phyloP scores from a whole-genome alignment of 2,113 vertebrate species.

The Misgurnus mizolepis region DNA sequence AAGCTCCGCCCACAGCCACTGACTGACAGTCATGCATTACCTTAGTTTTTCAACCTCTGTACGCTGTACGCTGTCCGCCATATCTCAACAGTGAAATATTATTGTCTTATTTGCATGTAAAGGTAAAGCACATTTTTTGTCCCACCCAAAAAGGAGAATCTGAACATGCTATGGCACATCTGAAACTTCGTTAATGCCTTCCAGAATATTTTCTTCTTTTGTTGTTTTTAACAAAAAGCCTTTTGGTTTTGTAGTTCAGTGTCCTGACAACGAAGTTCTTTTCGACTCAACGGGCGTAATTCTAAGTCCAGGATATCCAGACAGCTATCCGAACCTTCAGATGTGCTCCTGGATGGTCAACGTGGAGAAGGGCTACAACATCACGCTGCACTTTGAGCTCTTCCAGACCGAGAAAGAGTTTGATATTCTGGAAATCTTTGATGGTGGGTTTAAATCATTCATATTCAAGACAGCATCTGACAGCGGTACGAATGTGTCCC shows the following conservation, averaged over 20 bases:
- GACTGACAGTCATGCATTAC: too few species aligned
- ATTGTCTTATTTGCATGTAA: too few species aligned
- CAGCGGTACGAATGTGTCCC: not conserved
- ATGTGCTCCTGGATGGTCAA: slow-evolving; percentile 97
- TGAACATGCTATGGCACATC: too few species aligned
- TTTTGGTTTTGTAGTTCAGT: slow-evolving; percentile 78
- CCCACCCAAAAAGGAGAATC: too few species aligned
- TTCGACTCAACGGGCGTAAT: slow-evolving; percentile 95
- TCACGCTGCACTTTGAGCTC: slow-evolving; percentile 94
- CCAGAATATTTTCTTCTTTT: too few species aligned
- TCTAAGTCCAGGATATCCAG: slow-evolving; percentile 93
- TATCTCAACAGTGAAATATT: too few species aligned
- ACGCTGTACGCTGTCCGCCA: too few species aligned
- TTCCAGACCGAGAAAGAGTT: slow-evolving; percentile 98
- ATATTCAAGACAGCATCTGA: slow-evolving; percentile 7
- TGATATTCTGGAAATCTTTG: slow-evolving; percentile 97
- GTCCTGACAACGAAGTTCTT: slow-evolving; percentile 91
- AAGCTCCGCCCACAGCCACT: too few species aligned
- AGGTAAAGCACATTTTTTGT: too few species aligned
- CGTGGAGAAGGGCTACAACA: slow-evolving; percentile 97
- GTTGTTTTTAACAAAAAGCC: not conserved
- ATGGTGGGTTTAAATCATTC: slow-evolving; percentile 75
- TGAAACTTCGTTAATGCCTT: too few species aligned
- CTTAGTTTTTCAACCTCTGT: too few species aligned
- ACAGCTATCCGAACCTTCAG: slow-evolving; percentile 95